phyloP scores from a whole-genome alignment of 2,797 vertebrate genomes.

The Karalla daura region DNA sequence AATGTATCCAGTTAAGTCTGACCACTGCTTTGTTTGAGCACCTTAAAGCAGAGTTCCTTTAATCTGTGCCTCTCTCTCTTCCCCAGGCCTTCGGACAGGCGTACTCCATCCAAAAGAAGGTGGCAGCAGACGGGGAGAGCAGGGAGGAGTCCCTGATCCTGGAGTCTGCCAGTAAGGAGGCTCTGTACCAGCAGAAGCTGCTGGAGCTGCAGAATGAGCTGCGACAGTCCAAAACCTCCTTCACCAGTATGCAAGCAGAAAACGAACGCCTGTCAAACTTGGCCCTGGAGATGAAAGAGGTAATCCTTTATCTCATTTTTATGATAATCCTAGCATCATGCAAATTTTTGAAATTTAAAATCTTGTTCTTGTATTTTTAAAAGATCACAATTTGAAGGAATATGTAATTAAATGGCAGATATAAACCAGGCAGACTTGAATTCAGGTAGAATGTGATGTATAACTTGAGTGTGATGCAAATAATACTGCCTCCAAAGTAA shows the following conservation, averaged over 20 bases:
- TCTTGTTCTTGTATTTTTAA: no score
- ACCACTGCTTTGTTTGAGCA: no score
- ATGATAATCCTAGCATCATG: not conserved
- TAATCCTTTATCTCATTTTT: constrained; percentile 54
- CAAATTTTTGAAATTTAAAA: no score
- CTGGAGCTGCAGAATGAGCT: constrained; percentile 95
- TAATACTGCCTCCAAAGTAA: no score
- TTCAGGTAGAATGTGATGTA: no score
- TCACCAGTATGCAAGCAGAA: constrained; percentile 90
- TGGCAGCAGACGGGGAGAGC: constrained; percentile 96
- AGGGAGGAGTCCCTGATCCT: constrained; percentile 96
- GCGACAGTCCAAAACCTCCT: constrained; percentile 88
- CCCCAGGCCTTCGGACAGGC: constrained; percentile 95
- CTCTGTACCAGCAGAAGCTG: constrained; percentile 93
- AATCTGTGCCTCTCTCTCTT: not conserved
- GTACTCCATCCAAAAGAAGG: constrained; percentile 95
- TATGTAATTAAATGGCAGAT: no score
- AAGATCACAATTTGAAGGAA: no score
- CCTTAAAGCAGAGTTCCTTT: not conserved
- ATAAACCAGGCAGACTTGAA: no score
- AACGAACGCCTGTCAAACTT: constrained; percentile 91
- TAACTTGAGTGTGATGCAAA: no score
- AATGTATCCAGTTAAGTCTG: no score
- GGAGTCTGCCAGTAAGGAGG: constrained; percentile 97
- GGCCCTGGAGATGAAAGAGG: constrained; percentile 93